These are phyloP conservation scores for Romanogobio albipinnatus DNA, from an alignment of 2,113 vertebrate species.

Conservation along the genomic window DNA sequence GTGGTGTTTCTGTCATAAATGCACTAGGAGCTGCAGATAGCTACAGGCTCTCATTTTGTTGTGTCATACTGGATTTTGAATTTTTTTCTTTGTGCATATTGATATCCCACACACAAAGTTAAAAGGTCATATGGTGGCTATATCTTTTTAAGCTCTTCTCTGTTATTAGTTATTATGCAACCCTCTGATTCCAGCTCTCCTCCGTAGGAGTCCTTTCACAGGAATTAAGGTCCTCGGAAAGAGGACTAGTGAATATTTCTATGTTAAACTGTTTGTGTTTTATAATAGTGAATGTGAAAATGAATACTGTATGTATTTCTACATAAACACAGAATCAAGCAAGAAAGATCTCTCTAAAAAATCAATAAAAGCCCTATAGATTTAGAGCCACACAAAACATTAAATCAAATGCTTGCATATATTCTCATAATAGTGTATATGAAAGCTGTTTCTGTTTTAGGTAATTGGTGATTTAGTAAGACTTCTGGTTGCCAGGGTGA, in stretches of 20 bases:
- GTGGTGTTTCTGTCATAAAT: slow-evolving; percentile 15
- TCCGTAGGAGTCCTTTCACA: slow-evolving; percentile 21
- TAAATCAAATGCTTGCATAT: background rate
- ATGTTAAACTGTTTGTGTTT: slow-evolving; percentile 7
- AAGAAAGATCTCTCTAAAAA: background rate
- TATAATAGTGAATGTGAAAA: background rate
- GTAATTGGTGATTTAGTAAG: slow-evolving; percentile 13
- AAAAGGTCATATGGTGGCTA: slow-evolving; percentile 12
- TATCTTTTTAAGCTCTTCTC: slow-evolving; percentile 31
- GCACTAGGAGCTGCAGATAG: slow-evolving; percentile 29
- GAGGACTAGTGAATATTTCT: background rate
- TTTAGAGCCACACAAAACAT: background rate
- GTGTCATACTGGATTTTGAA: background rate
- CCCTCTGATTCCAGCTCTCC: slow-evolving; percentile 26
- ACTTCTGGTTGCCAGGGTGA: slow-evolving; percentile 19
- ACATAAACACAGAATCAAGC: background rate
- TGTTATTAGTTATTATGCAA: slow-evolving; percentile 21
- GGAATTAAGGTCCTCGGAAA: background rate
- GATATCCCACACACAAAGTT: slow-evolving; percentile 11
- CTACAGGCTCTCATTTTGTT: slow-evolving; percentile 25
- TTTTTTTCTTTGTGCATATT: slow-evolving; percentile 30
- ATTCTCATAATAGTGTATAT: background rate
- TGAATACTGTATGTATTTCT: background rate
- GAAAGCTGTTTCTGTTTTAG: background rate
- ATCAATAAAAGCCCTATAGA: background rate